Base-by-base conservation (phyloP, 2,888 invertebrate species). In the Drosophila mayaguana region DNA sequence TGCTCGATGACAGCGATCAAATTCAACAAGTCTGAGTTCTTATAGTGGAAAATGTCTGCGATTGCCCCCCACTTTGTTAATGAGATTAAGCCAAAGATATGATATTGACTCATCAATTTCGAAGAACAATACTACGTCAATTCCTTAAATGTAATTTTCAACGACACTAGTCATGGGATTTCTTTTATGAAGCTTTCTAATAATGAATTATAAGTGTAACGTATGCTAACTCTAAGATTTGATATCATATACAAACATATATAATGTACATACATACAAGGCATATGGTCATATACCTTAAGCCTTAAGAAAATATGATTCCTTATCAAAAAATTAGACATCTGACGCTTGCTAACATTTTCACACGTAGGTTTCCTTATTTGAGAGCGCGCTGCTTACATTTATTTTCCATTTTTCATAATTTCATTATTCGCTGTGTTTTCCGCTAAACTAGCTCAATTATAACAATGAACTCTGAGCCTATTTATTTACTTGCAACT, bases 401-500 rank as follows among this genome's bases (percentile, higher is more conserved):
- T 54, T 28, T 54, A 45, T 25, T 36, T 43, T 36, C 14, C 4
- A n/a, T 62, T 43, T 54, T 20, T 16, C n/a, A 38, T 25, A n/a
- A 43, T 25, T 36, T 9, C 12, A 38, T n/a, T 11, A 20, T 38
- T 7, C 9, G 1, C 16, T 12, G 40, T n/a, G 25, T 46, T 48
- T 40, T 42, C 11, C 25, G n/a, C 6, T 22, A 40, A 22, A 34
- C 42, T 42, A 12, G 7, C 43, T 22, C 56, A 34, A 34, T 32
- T n/a, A 16, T 38, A 25, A 5, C 59, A 20, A 9, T 40, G 61
- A 55, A 60, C 43, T 51, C 2, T 40, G 51, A 45, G n/a, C 16
- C 34, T 48, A 36, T 54, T 67, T 40, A 59, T 54, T 67, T 40
- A 59, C 40, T 46, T 18, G 34, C 22, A 28, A 36, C 14, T 56